A percentile compares a stretch with the other conserved stretches of the same genome.
phyloP scores from a whole-genome alignment of 1,140 invertebrate species.

The Ladona fulva region DNA sequence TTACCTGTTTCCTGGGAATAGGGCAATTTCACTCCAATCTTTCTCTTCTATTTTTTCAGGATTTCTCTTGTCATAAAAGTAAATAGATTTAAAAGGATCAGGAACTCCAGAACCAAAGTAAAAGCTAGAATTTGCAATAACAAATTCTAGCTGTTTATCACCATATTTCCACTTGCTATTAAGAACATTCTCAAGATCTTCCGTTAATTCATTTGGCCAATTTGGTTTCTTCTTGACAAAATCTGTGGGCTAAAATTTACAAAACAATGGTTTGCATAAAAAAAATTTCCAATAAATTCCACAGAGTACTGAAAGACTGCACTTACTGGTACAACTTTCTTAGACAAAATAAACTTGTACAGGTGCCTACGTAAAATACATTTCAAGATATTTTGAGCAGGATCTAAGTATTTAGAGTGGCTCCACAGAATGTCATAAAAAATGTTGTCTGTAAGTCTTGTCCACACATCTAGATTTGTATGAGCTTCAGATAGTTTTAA shows the following conservation, averaged over 20 bases:
- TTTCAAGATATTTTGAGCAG: not conserved
- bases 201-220: not conserved
- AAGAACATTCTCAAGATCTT: not conserved
- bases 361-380: not conserved
- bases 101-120: not conserved
- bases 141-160: not conserved
- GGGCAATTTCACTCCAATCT: not conserved
- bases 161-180: not conserved
- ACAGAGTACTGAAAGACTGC: not conserved
- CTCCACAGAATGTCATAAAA: not conserved
- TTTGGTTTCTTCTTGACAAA: not conserved
- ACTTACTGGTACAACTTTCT: not conserved
- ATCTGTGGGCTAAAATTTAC: not conserved
- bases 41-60: not conserved
- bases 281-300: not conserved
- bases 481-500: not conserved
- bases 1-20: not conserved
- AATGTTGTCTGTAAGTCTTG: not conserved
- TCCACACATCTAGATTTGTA: not conserved
- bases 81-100: not conserved
- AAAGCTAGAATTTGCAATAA: not conserved
- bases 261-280: not conserved
- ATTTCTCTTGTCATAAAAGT: not conserved
- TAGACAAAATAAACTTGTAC: not conserved
- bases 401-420: not conserved